These are phyloP conservation scores for Squalus acanthias DNA, from an alignment of 2,797 vertebrate species.

Conservation along the genomic window DNA sequence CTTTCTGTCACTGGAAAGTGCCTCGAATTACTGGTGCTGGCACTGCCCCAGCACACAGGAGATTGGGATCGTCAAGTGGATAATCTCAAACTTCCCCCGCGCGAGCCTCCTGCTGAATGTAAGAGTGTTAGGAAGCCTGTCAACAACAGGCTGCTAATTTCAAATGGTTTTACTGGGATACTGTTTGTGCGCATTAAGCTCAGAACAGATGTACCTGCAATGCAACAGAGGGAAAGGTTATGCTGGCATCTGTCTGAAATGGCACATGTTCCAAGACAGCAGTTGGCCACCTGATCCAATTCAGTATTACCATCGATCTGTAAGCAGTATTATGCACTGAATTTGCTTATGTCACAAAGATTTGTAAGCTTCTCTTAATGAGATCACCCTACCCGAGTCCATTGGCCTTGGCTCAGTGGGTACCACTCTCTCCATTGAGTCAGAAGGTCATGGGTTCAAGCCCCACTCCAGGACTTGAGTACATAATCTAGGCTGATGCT, in stretches of 20 bases:
- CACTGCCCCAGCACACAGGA: not conserved
- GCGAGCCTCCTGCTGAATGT: not conserved
- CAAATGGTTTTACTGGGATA: not conserved
- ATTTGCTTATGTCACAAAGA: not conserved
- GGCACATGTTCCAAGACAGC: not conserved
- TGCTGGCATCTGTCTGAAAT: not conserved
- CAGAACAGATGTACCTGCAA: conserved; percentile 1
- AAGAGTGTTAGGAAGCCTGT: not conserved
- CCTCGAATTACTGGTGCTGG: not conserved
- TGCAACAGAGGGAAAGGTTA: not conserved
- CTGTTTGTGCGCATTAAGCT: not conserved
- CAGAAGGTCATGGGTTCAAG: not conserved
- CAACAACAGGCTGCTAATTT: not conserved
- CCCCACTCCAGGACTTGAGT: not conserved
- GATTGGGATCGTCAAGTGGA: not conserved
- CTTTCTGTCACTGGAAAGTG: not conserved
- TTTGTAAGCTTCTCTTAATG: not conserved
- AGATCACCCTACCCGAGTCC: not conserved
- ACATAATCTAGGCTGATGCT: not conserved
- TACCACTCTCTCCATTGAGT: not conserved
- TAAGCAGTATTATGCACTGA: not conserved
- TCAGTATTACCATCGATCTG: not conserved
- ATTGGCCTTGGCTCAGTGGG: not conserved
- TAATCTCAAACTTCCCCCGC: not conserved
- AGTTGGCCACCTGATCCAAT: too few relatives aligned